Base-by-base conservation (phyloP, 2,888 invertebrate species). In the Rambutsinella grinnellia region DNA sequence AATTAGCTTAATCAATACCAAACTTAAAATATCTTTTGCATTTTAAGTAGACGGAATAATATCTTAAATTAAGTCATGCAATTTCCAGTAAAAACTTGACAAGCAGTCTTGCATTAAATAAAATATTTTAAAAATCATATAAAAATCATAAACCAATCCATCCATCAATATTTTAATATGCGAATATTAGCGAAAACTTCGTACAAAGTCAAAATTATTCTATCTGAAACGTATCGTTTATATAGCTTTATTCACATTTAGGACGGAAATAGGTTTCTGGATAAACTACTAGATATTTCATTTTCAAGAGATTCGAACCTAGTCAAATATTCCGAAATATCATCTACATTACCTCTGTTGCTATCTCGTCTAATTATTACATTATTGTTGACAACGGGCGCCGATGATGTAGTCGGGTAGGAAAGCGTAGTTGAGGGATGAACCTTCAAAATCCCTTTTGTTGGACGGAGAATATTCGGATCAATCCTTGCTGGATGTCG, bases 241-340 rank as follows among this genome's bases (percentile, higher is more conserved):
- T n/a, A n/a, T n/a, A n/a, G n/a, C n/a, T 17, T 60, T 60, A 51
- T 61, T 27, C 21, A 24, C 46, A 21, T 62, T 36, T 63, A 62
- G 54, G 71, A 71, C 71, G 71, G 71, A 63, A 46, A 61, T 26
- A 36, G 1, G 63, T 57, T 71, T 63, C 71, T 63, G 10, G 54
- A 47, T 57, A 71, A 63, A 49, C 71, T 71, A 58, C 56, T 47
- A 1, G 71, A 63, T 63, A 71, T 71, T 63, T 71, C 49, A 58
- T 71, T 63, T 51, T 71, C 71, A 15, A 71, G 56, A 3, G 71
- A 63, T n/a, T 62, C 63, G 44, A 71, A 71, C 17, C 71, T 56
- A 57, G 26, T 57, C 17, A 71, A 36, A 57, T 63, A 71, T 17
- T 71, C 63, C 24, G 71, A 63, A 47, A 71, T 63, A 19, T 63